These are phyloP conservation scores for Osmerus eperlanus DNA, from an alignment of 2,113 vertebrate species.

Conservation along the genomic window DNA sequence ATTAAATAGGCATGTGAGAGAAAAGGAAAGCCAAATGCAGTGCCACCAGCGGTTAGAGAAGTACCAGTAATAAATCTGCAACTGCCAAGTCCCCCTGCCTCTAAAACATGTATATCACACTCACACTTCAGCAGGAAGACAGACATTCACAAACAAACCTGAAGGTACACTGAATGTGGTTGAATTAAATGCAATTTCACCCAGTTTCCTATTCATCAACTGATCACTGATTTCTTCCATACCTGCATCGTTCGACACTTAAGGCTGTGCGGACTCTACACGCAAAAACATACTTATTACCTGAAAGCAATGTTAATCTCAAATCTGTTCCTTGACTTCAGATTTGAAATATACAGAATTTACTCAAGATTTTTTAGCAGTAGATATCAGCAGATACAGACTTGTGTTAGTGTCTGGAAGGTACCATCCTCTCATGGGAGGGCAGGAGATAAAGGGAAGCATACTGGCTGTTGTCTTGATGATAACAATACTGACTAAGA, in stretches of 20 bases:
- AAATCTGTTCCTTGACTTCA: too few relatives aligned
- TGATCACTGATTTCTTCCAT: not conserved
- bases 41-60: not conserved
- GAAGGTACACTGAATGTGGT: not conserved
- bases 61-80: conserved; percentile 1
- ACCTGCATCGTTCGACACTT: not conserved
- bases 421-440: not conserved
- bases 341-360: too few relatives aligned
- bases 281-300: too few relatives aligned
- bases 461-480: conserved; percentile 6
- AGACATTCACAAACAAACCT: not conserved
- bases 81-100: not conserved
- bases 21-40: conserved; percentile 5
- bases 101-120: not conserved
- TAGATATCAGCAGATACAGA: too few relatives aligned
- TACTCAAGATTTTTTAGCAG: too few relatives aligned
- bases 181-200: too few relatives aligned
- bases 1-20: conserved; percentile 3
- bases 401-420: not conserved
- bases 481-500: conserved; percentile 16
- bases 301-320: too few relatives aligned
- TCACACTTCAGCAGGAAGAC: not conserved
- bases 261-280: not conserved
- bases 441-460: conserved; percentile 1
- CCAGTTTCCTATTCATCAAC: not conserved